phyloP scores from a whole-genome alignment of 1,140 invertebrate genomes.

The Neocloeon triangulifer region DNA sequence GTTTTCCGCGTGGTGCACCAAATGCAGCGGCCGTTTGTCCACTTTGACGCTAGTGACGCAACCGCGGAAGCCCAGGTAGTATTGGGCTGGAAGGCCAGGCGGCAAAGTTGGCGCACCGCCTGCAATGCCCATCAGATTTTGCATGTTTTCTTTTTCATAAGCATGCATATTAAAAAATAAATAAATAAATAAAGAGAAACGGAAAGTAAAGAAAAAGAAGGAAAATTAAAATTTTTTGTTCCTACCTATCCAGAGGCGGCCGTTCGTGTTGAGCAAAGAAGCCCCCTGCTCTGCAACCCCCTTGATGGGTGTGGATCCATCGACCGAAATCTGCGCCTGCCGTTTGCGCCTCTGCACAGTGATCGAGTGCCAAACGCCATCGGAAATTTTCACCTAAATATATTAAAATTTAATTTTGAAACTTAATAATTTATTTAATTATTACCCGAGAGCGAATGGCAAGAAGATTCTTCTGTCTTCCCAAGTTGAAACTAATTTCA shows the following conservation, averaged over 20 bases:
- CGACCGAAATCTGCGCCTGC: slow-evolving; percentile 40
- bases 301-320: slow-evolving; percentile 29
- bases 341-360: slow-evolving; percentile 37
- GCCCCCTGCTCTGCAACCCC: slow-evolving; percentile 35
- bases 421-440: no score
- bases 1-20: slow-evolving; percentile 9
- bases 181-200: slow-evolving; percentile 4
- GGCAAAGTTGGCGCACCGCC: slow-evolving; percentile 29
- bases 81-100: slow-evolving; percentile 26
- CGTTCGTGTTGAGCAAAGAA: slow-evolving; percentile 45
- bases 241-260: slow-evolving; percentile 50
- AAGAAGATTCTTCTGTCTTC: slow-evolving; percentile 26
- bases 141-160: slow-evolving; percentile 13
- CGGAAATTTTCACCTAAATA: slow-evolving; percentile 36
- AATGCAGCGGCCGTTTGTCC: slow-evolving; percentile 22
- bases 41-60: slow-evolving; percentile 33
- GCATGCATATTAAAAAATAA: slow-evolving; percentile 3
- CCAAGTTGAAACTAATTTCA: slow-evolving; percentile 37
- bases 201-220: not conserved
- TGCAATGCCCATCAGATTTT: slow-evolving; percentile 19
- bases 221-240: no score
- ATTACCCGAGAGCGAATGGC: slow-evolving; percentile 25
- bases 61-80: slow-evolving; percentile 33
- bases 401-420: no score
- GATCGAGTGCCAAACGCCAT: slow-evolving; percentile 51